phyloP scores from a whole-genome alignment of 2,888 invertebrate species.

The Allacma fusca region DNA sequence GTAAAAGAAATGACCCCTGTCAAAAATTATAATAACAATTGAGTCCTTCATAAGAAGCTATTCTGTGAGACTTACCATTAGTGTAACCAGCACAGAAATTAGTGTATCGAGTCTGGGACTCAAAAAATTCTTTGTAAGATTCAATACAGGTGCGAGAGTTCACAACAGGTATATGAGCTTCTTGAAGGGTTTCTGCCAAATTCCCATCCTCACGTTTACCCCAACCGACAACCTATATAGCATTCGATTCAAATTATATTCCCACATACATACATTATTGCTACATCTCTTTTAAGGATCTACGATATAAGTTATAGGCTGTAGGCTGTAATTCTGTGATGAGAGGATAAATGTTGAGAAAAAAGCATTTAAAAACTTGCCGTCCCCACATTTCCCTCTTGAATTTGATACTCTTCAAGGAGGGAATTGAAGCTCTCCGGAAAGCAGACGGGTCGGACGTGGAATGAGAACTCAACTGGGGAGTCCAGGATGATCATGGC shows the following conservation, averaged over 20 bases:
- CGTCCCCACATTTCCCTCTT: slow-evolving; percentile 50
- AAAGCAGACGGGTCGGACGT: slow-evolving; percentile 71
- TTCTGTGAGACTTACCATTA: slow-evolving; percentile 61
- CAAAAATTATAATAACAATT: no score
- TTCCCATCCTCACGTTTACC: slow-evolving; percentile 42
- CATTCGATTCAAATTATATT: no score
- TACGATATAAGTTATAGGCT: no score
- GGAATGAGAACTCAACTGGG: slow-evolving; percentile 67
- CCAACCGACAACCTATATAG: slow-evolving; percentile 46
- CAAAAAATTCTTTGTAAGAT: slow-evolving; percentile 47
- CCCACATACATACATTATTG: no score
- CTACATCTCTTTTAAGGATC: no score
- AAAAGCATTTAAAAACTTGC: slow-evolving; percentile 25
- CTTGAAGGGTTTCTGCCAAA: slow-evolving; percentile 26
- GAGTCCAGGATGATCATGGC: slow-evolving; percentile 69
- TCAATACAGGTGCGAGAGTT: slow-evolving; percentile 47
- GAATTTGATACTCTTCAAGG: slow-evolving; percentile 51
- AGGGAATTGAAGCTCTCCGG: slow-evolving; percentile 50
- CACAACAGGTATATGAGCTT: slow-evolving; percentile 46
- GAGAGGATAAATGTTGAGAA: neutral
- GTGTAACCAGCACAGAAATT: slow-evolving; percentile 52
- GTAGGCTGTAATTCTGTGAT: neutral
- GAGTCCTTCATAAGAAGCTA: no score
- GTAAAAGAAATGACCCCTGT: no score
- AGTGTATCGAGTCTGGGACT: slow-evolving; percentile 46